Evolutionary conservation across 53 echinoderm and acorn worm genomes (phyloP).

Genomic region (Crossaster papposus): DNA sequence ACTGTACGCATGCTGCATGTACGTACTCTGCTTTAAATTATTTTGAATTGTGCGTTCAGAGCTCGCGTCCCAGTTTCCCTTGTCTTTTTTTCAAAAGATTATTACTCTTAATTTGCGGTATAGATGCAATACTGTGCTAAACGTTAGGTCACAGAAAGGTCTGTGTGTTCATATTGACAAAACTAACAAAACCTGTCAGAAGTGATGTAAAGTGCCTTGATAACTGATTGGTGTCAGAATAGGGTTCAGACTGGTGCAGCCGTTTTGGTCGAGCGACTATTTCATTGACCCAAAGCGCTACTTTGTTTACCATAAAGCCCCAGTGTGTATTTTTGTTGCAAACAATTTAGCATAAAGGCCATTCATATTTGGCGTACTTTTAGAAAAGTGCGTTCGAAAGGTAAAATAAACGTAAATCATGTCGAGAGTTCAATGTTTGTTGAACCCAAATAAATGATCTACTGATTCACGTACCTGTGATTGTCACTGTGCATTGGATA

Average conservation of each 20-base stretch:
- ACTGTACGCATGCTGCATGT: too few relatives aligned
- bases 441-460: too few relatives aligned
- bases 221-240: constrained; percentile 1
- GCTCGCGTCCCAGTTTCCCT: too few relatives aligned
- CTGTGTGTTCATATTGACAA: too few relatives aligned
- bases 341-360: neutral
- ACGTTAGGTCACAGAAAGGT: neutral
- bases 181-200: neutral
- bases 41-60: too few relatives aligned
- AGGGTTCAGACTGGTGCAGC: neutral
- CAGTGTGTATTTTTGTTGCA: constrained; percentile 7
- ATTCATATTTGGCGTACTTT: neutral
- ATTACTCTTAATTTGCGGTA: neutral
- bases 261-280: neutral
- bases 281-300: neutral
- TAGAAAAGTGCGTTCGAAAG: neutral
- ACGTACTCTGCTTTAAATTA: too few relatives aligned
- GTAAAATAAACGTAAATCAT: neutral
- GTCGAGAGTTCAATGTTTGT: neutral
- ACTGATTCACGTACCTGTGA: neutral
- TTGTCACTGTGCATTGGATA: neutral
- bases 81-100: neutral
- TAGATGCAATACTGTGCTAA: neutral
- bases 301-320: neutral
- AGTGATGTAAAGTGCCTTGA: constrained; percentile 13